Conservation (phyloP, 2,888 invertebrate genomes). For the Steinernema hermaphroditum region DNA sequence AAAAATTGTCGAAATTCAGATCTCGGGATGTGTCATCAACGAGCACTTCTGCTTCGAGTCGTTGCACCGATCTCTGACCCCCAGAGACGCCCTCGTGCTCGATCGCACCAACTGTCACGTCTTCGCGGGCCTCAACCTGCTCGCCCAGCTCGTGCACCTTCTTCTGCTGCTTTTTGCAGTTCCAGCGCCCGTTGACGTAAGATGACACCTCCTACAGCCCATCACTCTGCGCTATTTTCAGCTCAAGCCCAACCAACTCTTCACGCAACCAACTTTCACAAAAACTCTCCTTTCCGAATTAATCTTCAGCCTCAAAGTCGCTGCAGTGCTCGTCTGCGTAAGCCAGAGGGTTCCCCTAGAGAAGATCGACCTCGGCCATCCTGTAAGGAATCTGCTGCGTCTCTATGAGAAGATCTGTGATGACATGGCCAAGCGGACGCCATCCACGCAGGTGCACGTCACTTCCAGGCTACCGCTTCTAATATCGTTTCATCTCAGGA, state of each 20-base stretch:
- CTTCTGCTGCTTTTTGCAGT: conserved; percentile 19
- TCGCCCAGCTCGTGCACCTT: conserved; percentile 25
- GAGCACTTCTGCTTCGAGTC: conserved; percentile 22
- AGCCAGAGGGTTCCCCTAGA: neutral
- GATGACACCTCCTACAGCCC: neutral
- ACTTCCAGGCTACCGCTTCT: neutral
- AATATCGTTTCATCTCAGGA: neutral
- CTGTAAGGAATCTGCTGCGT: neutral
- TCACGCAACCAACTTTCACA: conserved; percentile 4
- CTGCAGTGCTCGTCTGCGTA: neutral
- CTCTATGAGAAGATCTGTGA: conserved; percentile 24
- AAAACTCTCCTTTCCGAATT: neutral
- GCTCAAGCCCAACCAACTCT: conserved; percentile 6
- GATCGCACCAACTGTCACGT: conserved; percentile 23
- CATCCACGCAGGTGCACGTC: neutral
- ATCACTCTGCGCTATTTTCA: neutral
- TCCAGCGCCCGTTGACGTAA: conserved; percentile 20
- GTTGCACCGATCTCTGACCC: conserved; percentile 27
- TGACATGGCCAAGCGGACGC: neutral
- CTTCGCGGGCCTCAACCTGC: conserved; percentile 8
- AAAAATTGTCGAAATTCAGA: neutral
- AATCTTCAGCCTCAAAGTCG: neutral
- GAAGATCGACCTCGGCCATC: neutral
- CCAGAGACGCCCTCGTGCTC: conserved; percentile 9
- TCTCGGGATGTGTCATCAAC: neutral